Conservation (phyloP, 2,113 vertebrate genomes). For the Sceloporus undulatus region DNA sequence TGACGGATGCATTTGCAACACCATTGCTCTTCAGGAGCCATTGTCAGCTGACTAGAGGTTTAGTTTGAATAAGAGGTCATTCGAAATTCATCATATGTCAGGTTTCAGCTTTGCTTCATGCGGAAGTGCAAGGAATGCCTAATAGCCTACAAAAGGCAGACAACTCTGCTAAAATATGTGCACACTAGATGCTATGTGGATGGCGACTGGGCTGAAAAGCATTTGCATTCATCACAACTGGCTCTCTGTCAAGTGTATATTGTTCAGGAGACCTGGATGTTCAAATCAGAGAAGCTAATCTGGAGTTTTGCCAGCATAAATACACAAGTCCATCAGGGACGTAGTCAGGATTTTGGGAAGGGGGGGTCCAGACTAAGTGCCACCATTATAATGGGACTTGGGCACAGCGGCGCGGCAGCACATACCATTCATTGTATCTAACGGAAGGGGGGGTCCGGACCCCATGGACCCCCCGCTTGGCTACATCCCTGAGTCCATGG, state of each 20-base stretch:
- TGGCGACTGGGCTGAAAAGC: not conserved
- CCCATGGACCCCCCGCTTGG: too few relatives aligned
- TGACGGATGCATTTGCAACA: conserved; percentile 46
- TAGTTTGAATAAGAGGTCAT: conserved; percentile 10
- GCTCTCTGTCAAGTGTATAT: not conserved
- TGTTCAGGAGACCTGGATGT: conserved; percentile 14
- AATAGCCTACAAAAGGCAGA: not conserved
- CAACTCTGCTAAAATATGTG: fast-evolving
- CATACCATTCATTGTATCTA: too few relatives aligned
- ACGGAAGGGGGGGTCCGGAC: too few relatives aligned
- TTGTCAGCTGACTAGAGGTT: conserved; percentile 44
- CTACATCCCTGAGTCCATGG: not conserved
- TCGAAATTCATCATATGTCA: conserved; percentile 4
- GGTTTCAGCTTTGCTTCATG: not conserved
- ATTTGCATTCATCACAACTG: fast-evolving
- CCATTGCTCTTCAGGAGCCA: conserved; percentile 50
- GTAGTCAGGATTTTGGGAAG: too few relatives aligned
- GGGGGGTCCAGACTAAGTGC: too few relatives aligned
- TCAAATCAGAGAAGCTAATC: not conserved
- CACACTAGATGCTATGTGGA: not conserved
- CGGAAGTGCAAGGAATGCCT: not conserved
- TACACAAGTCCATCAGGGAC: conserved; percentile 31
- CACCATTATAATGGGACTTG: too few relatives aligned
- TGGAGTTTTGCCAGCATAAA: conserved; percentile 34
- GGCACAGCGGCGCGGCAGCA: too few relatives aligned